Base-by-base conservation (phyloP, 2,888 invertebrate species). In the Machimus atricapillus region DNA sequence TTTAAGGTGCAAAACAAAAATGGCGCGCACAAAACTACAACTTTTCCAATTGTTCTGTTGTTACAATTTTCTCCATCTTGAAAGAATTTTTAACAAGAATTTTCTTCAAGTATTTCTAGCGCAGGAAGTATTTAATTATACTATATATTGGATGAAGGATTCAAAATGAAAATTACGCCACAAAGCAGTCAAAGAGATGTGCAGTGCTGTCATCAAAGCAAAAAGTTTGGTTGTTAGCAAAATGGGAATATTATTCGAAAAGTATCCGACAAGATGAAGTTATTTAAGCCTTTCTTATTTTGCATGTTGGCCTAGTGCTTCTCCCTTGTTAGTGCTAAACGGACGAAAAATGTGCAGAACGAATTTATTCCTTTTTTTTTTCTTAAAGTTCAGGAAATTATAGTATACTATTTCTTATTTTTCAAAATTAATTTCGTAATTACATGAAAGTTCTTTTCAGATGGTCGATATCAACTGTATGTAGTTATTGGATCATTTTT, bases 21-120 rank as follows among this genome's bases (percentile, higher is more conserved):
- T 88, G 89, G 89, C 89, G 89, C 89, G 89, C 89, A 88, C 88
- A 89, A 89, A 89, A 89, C 88, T 89, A 88, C 89, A 88, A 88
- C 88, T 88, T 86, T 19, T 40, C 77, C 31, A 31, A 76, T 77
- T 27, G 23, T 8, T 86, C 14, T 58, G n/a, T 78, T 86, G 77
- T 78, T 78, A 31, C 56, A 31, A 78, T 78, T 78, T 79, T 43
- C 1, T 40, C 12, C 23, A 56, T 58, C 43, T 86, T 58, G 56
- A 77, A 56, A 46, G 34, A 5, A 52, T 40, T 66, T n/a, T 77
- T 85, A 85, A 74, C 85, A 85, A 85, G 85, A 85, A 85, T 85
- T 85, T 85, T 73, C 85, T 85, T 37, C n/a, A 6, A 58, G n/a
- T 19, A 58, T 58, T 58, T 19, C n/a, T 58, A 58, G 58, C 23